These are phyloP conservation scores for Gobiocypris rarus DNA, from an alignment of 2,113 vertebrate genomes.

Conservation along the genomic window DNA sequence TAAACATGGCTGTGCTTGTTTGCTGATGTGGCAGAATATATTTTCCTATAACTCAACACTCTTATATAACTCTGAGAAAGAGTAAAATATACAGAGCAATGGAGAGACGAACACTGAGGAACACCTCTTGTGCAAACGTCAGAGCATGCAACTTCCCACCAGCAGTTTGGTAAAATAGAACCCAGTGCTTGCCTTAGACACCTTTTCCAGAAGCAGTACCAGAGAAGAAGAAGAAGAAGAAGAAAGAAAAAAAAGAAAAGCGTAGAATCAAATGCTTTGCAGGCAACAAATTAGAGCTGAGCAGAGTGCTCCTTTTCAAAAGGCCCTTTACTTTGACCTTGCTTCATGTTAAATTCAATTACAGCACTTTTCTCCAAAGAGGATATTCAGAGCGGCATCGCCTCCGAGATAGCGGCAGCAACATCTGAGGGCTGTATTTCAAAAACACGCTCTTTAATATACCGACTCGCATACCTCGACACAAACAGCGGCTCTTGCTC, in stretches of 20 bases:
- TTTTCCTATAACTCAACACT: background rate
- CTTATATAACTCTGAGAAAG: background rate
- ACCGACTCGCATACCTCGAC: slow-evolving; percentile 37
- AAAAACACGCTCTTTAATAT: slow-evolving; percentile 52
- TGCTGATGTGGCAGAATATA: slow-evolving; percentile 6
- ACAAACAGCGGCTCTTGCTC: slow-evolving; percentile 46
- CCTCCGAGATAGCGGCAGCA: slow-evolving; percentile 35
- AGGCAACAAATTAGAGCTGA: slow-evolving; percentile 46
- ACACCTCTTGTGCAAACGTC: slow-evolving; percentile 38
- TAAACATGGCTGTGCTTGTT: background rate
- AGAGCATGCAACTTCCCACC: slow-evolving; percentile 28
- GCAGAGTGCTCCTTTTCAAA: slow-evolving; percentile 47
- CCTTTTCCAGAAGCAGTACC: slow-evolving; percentile 34
- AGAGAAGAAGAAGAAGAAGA: background rate
- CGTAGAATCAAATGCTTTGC: slow-evolving; percentile 43
- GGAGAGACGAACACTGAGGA: background rate
- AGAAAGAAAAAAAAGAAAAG: background rate
- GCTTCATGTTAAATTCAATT: slow-evolving; percentile 51
- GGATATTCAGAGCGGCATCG: slow-evolving; percentile 46
- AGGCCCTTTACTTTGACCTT: slow-evolving; percentile 49
- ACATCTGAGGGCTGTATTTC: slow-evolving; percentile 48
- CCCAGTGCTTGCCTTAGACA: slow-evolving; percentile 20
- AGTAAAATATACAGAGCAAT: background rate
- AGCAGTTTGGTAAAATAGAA: background rate
- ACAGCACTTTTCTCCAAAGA: slow-evolving; percentile 49